phyloP scores from a whole-genome alignment of 2,797 vertebrate genomes.

The Cyprinella venusta region DNA sequence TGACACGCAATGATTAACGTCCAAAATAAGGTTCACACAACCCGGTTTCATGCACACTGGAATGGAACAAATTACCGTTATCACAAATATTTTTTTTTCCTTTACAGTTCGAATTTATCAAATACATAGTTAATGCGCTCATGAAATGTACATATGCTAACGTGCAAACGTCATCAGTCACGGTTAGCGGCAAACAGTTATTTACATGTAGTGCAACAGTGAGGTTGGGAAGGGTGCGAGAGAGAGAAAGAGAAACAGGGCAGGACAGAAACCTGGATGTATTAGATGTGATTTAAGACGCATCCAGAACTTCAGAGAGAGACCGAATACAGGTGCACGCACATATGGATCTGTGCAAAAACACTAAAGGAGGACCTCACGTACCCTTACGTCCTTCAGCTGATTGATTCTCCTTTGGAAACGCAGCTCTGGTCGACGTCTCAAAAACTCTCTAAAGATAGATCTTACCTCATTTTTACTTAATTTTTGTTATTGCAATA shows the following conservation, averaged over 20 bases:
- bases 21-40: conserved; percentile 43
- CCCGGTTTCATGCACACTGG: conserved; percentile 59
- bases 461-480: conserved; percentile 17
- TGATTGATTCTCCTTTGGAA: conserved; percentile 13
- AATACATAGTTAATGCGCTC: conserved; percentile 59
- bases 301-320: conserved; percentile 34
- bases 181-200: conserved; percentile 58
- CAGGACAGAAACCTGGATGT: conserved; percentile 27
- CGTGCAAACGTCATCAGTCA: conserved; percentile 59
- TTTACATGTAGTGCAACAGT: conserved; percentile 70
- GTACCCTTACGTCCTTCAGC: conserved; percentile 9
- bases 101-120: conserved; percentile 54
- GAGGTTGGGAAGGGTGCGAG: conserved; percentile 30
- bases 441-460: background rate
- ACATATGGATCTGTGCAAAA: conserved; percentile 39
- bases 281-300: conserved; percentile 78
- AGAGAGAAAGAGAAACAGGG: background rate
- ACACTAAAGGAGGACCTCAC: conserved; percentile 4
- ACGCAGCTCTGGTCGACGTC: background rate
- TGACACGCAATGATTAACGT: conserved; percentile 36
- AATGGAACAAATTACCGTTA: conserved; percentile 56
- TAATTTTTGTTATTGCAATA: conserved; percentile 33
- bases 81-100: conserved; percentile 54
- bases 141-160: conserved; percentile 64
- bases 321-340: conserved; percentile 19